Evolutionary conservation across 2,113 vertebrate genomes (phyloP).

Genomic region (Anolis sagrei): DNA sequence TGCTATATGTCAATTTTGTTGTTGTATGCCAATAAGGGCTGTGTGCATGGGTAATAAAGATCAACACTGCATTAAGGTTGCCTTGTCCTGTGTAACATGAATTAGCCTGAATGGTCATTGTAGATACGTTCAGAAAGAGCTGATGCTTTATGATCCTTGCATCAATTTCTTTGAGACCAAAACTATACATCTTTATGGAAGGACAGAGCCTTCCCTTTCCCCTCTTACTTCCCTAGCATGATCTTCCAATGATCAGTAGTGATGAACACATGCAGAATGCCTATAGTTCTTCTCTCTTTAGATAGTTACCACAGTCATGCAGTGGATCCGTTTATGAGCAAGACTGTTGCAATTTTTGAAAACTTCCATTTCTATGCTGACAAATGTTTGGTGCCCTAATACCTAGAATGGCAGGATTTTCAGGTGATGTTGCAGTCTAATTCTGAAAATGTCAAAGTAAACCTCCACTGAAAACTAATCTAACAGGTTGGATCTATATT

Average conservation of each 20-base stretch:
- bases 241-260: not conserved
- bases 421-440: constrained; percentile 4
- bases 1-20: no score
- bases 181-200: not conserved
- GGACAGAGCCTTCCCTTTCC: not conserved
- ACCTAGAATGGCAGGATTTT: not conserved
- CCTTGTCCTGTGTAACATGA: no score
- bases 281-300: not conserved
- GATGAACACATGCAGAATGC: not conserved
- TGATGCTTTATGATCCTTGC: not conserved
- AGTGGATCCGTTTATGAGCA: not conserved
- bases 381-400: no score
- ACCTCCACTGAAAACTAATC: not conserved
- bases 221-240: not conserved
- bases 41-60: no score
- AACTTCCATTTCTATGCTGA: not conserved
- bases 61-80: no score
- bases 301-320: not conserved
- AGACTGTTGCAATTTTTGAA: not conserved
- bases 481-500: not conserved
- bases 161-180: not conserved
- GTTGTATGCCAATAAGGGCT: no score
- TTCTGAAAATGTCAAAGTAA: not conserved
- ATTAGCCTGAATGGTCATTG: no score
- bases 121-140: no score